Evolutionary conservation across 1,140 invertebrate species (phyloP).

Genomic region (Oncopeltus fasciatus): DNA sequence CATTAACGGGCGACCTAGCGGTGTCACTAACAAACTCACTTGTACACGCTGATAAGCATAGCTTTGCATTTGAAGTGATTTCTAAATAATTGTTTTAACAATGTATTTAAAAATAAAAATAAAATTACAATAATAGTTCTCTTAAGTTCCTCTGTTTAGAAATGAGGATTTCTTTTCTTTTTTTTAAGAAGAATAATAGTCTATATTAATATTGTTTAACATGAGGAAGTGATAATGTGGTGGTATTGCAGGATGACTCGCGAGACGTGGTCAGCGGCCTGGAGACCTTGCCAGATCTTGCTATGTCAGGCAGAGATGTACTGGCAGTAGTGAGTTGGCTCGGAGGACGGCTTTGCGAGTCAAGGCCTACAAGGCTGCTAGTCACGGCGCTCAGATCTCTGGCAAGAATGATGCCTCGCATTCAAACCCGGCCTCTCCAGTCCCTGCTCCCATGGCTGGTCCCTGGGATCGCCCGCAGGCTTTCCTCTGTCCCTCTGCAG

Average conservation of each 20-base stretch:
- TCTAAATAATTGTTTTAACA: too few species aligned
- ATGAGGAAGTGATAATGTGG: background rate
- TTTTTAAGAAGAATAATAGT: too few species aligned
- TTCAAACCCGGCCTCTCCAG: background rate
- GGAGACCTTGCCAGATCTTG: conserved; percentile 15
- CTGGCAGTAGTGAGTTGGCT: conserved; percentile 13
- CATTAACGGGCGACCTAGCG: too few species aligned
- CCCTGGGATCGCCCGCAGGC: conserved; percentile 18
- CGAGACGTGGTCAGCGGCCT: conserved; percentile 15
- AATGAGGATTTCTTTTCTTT: too few species aligned
- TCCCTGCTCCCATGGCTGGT: conserved; percentile 17
- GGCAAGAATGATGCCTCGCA: background rate
- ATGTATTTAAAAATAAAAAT: too few species aligned
- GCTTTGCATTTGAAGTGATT: too few species aligned
- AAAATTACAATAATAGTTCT: too few species aligned
- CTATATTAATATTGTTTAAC: background rate
- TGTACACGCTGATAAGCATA: too few species aligned
- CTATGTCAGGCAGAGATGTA: conserved; percentile 20
- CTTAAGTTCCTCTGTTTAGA: too few species aligned
- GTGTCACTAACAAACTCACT: too few species aligned
- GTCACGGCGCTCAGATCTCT: conserved; percentile 10
- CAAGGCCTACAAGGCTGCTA: conserved; percentile 11
- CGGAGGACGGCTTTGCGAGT: conserved; percentile 8
- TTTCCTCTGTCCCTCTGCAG: conserved; percentile 15
- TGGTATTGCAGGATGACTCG: conserved; percentile 22